phyloP scores from a whole-genome alignment of 2,888 invertebrate species.

The Cosmia trapezina region DNA sequence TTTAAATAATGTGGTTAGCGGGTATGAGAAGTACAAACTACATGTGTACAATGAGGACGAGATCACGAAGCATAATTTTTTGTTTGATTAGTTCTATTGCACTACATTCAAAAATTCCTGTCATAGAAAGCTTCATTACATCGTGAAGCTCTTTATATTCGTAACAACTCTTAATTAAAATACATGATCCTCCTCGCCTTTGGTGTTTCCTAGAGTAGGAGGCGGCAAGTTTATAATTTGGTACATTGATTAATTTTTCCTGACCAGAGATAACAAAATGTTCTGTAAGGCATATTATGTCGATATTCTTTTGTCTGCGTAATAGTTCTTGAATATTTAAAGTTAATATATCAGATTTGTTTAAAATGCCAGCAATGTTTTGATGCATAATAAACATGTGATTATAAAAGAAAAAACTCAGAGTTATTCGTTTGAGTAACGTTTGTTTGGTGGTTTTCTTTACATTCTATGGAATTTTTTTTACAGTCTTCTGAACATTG shows the following conservation, averaged over 20 bases:
- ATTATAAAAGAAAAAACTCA: not conserved
- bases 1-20: no score
- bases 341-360: no score
- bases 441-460: not conserved
- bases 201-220: not conserved
- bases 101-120: conserved; percentile 2
- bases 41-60: no score
- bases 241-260: not conserved
- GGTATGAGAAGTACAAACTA: no score
- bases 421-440: not conserved
- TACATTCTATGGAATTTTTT: not conserved
- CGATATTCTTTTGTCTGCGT: not conserved
- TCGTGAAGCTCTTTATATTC: not conserved
- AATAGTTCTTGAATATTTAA: not conserved
- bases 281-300: not conserved
- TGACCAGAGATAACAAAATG: not conserved
- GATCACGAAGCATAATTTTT: not conserved
- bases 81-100: not conserved
- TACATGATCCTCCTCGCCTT: not conserved
- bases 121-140: not conserved
- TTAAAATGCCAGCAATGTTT: not conserved
- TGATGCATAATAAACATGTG: not conserved
- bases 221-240: conserved; percentile 1
- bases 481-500: not conserved
- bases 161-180: not conserved